Percentiles rank a stretch among this genome's conserved stretches.
These are phyloP conservation scores for Carassius gibelio DNA, from an alignment of 2,113 vertebrate genomes.

Conservation along the genomic window DNA sequence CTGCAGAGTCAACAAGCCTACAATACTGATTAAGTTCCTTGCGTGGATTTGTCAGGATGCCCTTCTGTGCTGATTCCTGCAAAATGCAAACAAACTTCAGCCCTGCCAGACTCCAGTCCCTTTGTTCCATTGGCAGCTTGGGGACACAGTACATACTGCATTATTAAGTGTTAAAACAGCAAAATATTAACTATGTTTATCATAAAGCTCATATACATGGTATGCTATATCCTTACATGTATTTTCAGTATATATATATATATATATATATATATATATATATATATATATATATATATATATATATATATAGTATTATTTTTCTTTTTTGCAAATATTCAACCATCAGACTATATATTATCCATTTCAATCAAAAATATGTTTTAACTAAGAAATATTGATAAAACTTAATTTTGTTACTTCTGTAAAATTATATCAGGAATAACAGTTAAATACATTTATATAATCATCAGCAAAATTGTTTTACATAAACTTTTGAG, in stretches of 20 bases:
- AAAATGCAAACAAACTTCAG: constrained; percentile 51
- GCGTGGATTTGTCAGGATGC: constrained; percentile 35
- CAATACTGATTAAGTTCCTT: constrained; percentile 62
- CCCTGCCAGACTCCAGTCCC: not conserved
- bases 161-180: not conserved
- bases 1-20: constrained; percentile 50
- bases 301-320: too few relatives aligned
- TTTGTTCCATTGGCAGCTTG: not conserved
- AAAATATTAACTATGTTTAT: constrained; percentile 2
- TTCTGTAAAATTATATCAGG: too few relatives aligned
- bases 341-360: too few relatives aligned
- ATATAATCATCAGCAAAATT: too few relatives aligned
- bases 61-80: constrained; percentile 61
- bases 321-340: too few relatives aligned
- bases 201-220: not conserved
- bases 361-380: too few relatives aligned
- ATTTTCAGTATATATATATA: not conserved
- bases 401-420: too few relatives aligned
- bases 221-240: not conserved
- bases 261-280: too few relatives aligned
- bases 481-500: too few relatives aligned
- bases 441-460: too few relatives aligned
- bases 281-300: too few relatives aligned
- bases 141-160: constrained; percentile 8
- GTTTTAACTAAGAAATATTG: too few relatives aligned